Percentiles rank a stretch among this genome's conserved stretches.
Conservation (phyloP, 1,140 invertebrate genomes). For the Drosophila biarmipes region DNA sequence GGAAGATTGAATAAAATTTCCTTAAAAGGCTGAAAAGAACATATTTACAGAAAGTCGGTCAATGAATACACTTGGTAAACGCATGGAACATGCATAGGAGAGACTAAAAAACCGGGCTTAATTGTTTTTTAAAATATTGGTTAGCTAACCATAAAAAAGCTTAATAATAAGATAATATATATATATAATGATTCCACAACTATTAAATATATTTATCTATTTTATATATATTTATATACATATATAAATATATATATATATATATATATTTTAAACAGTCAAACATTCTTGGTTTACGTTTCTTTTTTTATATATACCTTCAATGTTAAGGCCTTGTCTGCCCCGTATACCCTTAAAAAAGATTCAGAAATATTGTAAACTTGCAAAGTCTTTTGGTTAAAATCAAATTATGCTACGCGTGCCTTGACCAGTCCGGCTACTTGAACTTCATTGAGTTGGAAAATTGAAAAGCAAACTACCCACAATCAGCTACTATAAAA, state of each 20-base stretch:
- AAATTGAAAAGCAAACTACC: constrained; percentile 81
- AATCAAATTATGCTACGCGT: constrained; percentile 69
- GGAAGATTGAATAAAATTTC: constrained; percentile 85
- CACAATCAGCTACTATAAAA: constrained; percentile 34
- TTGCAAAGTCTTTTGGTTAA: constrained; percentile 36
- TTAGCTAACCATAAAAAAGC: not conserved
- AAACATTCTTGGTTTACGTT: no score
- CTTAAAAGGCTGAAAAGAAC: constrained; percentile 63
- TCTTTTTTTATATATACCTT: no score
- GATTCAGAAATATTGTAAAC: constrained; percentile 46
- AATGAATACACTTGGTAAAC: not conserved
- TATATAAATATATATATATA: no score
- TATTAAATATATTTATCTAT: no score
- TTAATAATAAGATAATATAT: not conserved
- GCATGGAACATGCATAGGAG: not conserved
- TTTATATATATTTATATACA: no score
- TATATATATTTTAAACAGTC: no score
- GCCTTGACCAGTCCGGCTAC: constrained; percentile 56
- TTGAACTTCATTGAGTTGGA: constrained; percentile 82
- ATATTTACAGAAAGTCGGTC: not conserved
- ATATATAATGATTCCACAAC: no score
- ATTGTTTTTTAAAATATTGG: not conserved
- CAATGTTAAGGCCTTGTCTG: no score
- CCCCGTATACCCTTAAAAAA: constrained; percentile 30
- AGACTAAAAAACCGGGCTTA: not conserved